Base-by-base conservation (phyloP, 2,888 invertebrate genomes). In the Acheta domesticus region DNA sequence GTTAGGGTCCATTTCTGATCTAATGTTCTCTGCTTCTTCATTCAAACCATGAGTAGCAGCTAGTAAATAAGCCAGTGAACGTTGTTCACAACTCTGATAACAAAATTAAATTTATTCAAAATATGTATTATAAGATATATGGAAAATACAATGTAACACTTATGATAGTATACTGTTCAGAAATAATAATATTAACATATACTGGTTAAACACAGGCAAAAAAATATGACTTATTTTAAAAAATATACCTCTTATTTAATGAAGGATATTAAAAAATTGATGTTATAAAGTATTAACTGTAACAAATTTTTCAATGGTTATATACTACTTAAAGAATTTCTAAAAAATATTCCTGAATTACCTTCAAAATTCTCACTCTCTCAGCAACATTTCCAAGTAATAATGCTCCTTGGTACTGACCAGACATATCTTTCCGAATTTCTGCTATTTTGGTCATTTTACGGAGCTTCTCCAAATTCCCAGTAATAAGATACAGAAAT, bases 401-500 rank as follows among this genome's bases (percentile, higher is more conserved):
- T 82, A 99, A 88, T 0, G 98, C 96, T 2, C 96, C 98, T 86
- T 98, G 98, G 89, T 96, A 99, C 86, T 99, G 99, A 0, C 98
- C 96, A 4, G 98, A 97, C 1, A 94, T 92, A 85, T 99, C 99
- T 87, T 98, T 98, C 16, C 99, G 91, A 78, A 99, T 98, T 88
- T 99, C 99, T 0, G 99, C 99, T 82, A 99, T 99, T 89, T 98
- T 98, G 89, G 96, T 98, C 99, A 99, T 99, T 88, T 99, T 99
- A 83, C 94, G 92, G 82, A 99, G 89, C 86, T 99, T 99, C 81
- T 99, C 99, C 85, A 98, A 88, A 87, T 99, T 99, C 16, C 99
- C 99, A 20, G 99, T 99, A 83, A 99, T 96, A 74, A 99, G 90
- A 88, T 99, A 99, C 75, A 99, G 90, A 89, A 99, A 99, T 20